Conservation (phyloP, 2,888 invertebrate species). For the Iselma pallidipennis region DNA sequence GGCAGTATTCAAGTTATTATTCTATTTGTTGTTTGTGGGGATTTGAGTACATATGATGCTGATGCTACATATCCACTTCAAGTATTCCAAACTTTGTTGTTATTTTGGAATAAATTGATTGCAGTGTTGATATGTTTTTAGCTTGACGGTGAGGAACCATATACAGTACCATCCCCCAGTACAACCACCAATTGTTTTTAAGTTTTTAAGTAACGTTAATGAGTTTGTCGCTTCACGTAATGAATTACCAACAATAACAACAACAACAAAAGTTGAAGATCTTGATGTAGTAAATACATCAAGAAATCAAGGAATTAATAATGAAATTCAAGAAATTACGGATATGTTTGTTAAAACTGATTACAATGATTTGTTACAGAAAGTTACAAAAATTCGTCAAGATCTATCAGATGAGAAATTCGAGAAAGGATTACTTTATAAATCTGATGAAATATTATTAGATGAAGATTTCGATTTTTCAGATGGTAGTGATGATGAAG, state of each 20-base stretch:
- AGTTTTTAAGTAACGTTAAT: not conserved
- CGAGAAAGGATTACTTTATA: not conserved
- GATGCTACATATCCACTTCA: slow-evolving; percentile 86
- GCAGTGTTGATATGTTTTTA: slow-evolving; percentile 35
- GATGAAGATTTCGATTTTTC: not conserved
- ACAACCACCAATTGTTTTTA: slow-evolving; percentile 65
- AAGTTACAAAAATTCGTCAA: slow-evolving; percentile 35
- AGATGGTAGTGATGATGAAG: slow-evolving; percentile 6
- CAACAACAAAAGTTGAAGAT: not conserved
- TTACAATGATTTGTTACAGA: slow-evolving; percentile 34
- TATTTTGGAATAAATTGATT: not conserved
- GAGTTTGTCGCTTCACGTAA: not conserved
- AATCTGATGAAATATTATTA: not conserved
- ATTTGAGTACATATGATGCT: slow-evolving; percentile 90
- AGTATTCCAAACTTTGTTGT: too few relatives aligned
- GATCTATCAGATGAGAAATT: slow-evolving; percentile 22
- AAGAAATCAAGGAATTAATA: not conserved
- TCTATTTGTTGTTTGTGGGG: slow-evolving; percentile 95
- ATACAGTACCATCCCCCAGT: slow-evolving; percentile 70
- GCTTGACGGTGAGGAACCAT: slow-evolving; percentile 64
- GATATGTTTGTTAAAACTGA: slow-evolving; percentile 1
- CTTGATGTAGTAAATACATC: not conserved
- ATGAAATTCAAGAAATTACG: not conserved
- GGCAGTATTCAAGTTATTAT: slow-evolving; percentile 80
- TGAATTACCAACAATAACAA: not conserved